Evolutionary conservation across 2,113 vertebrate genomes (phyloP).

Genomic region (Python bivittatus): DNA sequence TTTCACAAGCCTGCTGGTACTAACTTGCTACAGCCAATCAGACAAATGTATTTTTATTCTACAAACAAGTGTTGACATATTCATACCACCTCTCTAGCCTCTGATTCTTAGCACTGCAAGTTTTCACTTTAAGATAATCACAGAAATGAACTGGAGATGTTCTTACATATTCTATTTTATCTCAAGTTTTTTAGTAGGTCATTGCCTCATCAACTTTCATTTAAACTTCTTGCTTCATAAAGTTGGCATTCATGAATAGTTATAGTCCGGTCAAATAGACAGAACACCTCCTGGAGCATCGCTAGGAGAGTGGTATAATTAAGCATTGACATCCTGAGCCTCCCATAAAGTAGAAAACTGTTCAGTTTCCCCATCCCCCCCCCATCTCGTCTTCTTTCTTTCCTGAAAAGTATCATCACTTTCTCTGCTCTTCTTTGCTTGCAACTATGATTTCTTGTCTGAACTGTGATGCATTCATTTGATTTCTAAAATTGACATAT

Average conservation of each 20-base stretch:
- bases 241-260: slow-evolving; percentile 18
- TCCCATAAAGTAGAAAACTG: neutral
- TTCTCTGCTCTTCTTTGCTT: neutral
- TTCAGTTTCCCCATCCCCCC: neutral
- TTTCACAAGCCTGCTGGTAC: neutral
- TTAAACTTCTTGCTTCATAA: slow-evolving; percentile 15
- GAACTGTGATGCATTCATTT: neutral
- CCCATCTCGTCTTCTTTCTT: accelerated
- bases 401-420: neutral
- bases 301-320: slow-evolving; percentile 16
- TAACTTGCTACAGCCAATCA: slow-evolving; percentile 3
- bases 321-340: neutral
- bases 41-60: slow-evolving; percentile 16
- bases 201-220: slow-evolving; percentile 13
- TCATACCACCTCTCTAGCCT: neutral
- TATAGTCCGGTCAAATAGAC: slow-evolving; percentile 6
- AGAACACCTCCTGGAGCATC: slow-evolving; percentile 12
- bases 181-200: slow-evolving; percentile 4
- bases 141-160: neutral
- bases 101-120: neutral
- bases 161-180: neutral
- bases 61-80: neutral
- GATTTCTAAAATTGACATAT: neutral
- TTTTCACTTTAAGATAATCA: slow-evolving; percentile 16
- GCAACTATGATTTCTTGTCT: neutral